A percentile compares a stretch with the other conserved stretches of the same genome.
These are phyloP conservation scores for Heliconius ismenius DNA, from an alignment of 2,888 invertebrate species.

Conservation along the genomic window DNA sequence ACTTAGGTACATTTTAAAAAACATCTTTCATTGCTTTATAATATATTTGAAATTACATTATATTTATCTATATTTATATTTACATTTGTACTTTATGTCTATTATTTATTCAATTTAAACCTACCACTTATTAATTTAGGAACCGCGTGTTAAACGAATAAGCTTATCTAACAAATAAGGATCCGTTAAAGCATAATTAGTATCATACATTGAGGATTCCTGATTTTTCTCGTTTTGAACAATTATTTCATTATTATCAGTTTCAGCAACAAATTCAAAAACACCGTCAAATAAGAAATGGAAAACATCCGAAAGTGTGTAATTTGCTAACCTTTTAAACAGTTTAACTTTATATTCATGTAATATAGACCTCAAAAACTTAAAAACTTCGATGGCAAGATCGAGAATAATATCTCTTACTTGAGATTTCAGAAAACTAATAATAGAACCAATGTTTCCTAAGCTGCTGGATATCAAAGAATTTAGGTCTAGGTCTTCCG, in stretches of 20 bases:
- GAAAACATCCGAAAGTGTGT: conserved; percentile 58
- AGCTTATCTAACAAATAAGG: conserved; percentile 37
- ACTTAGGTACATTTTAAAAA: too few relatives aligned
- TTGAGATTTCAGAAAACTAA: conserved; percentile 54
- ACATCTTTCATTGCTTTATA: too few relatives aligned
- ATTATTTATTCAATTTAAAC: not conserved
- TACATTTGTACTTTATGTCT: not conserved
- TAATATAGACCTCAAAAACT: conserved; percentile 49
- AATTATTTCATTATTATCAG: conserved; percentile 41
- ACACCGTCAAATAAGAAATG: conserved; percentile 55
- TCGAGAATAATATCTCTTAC: conserved; percentile 56
- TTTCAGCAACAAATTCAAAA: conserved; percentile 50
- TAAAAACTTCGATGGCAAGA: conserved; percentile 49
- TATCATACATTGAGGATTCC: conserved; percentile 18
- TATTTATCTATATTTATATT: not conserved
- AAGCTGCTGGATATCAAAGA: conserved; percentile 40
- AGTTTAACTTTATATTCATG: conserved; percentile 56
- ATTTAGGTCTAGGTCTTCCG: conserved; percentile 22
- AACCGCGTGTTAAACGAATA: conserved; percentile 26
- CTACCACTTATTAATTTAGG: not conserved
- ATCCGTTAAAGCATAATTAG: conserved; percentile 28
- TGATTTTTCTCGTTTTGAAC: conserved; percentile 16
- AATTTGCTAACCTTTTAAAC: conserved; percentile 55
- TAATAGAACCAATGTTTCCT: conserved; percentile 50
- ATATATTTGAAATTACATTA: too few relatives aligned